Conservation (phyloP, 2,888 invertebrate species). For the Drosophila greeni region DNA sequence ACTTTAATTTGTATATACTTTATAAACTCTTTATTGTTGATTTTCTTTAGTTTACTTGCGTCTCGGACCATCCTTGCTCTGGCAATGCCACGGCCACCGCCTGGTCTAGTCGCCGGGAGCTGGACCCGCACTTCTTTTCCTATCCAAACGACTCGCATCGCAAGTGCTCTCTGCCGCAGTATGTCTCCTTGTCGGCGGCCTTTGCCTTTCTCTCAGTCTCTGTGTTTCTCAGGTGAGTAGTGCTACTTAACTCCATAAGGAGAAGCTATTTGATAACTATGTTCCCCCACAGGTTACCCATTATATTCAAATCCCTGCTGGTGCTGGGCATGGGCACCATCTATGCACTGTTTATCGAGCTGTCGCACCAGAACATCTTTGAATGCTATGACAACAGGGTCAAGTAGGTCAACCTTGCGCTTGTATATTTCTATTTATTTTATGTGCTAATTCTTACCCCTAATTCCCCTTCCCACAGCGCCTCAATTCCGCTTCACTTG, state of each 20-base stretch:
- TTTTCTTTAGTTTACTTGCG: conserved; percentile 83
- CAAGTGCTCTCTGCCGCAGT: conserved; percentile 91
- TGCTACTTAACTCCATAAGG: too few species aligned
- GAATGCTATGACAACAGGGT: conserved; percentile 89
- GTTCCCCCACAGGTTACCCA: conserved; percentile 82
- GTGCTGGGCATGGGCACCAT: conserved; percentile 88
- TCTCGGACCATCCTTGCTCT: conserved; percentile 79
- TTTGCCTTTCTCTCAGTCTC: conserved; percentile 91
- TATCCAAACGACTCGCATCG: conserved; percentile 82
- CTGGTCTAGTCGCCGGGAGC: conserved; percentile 49
- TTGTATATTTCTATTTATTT: background rate
- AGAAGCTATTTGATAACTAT: background rate
- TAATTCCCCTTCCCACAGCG: conserved; percentile 76
- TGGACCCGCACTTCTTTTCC: conserved; percentile 61
- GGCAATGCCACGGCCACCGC: conserved; percentile 59
- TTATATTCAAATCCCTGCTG: conserved; percentile 88
- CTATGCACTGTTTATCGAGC: conserved; percentile 88
- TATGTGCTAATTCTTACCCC: background rate
- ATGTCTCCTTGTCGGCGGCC: conserved; percentile 90
- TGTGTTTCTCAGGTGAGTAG: conserved; percentile 84
- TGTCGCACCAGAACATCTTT: conserved; percentile 89
- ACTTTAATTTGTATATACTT: background rate
- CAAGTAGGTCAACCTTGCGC: conserved; percentile 81
- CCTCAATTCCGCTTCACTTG: conserved; percentile 88
- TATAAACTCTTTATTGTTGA: background rate